These are phyloP conservation scores for Meteorus colon DNA, from an alignment of 2,888 invertebrate genomes.

Conservation along the genomic window DNA sequence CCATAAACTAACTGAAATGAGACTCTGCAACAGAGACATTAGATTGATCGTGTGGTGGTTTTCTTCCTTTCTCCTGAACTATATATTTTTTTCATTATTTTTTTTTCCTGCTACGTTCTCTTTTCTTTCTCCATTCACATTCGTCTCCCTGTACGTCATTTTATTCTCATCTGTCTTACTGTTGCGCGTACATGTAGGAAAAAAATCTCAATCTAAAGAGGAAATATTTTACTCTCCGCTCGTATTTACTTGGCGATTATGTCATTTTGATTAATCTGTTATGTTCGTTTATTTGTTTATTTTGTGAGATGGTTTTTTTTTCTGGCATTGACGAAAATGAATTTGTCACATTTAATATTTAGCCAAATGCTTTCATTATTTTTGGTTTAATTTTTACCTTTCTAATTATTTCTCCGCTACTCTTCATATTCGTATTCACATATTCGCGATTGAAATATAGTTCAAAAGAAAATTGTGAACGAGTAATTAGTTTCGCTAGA, in stretches of 20 bases:
- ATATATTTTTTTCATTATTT: neutral
- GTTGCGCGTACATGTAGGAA: neutral
- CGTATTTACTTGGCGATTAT: neutral
- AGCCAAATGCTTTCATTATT: no score
- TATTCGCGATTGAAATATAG: neutral
- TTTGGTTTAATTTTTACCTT: no score
- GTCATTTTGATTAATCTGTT: neutral
- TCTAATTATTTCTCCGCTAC: no score
- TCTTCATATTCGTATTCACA: no score
- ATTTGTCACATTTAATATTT: no score
- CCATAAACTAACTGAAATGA: neutral
- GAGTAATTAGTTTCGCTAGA: neutral
- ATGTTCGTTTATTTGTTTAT: neutral
- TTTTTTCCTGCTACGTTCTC: neutral
- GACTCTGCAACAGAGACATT: neutral
- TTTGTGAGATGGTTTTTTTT: no score
- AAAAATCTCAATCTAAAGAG: neutral
- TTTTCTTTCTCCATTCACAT: neutral
- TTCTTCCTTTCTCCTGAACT: neutral
- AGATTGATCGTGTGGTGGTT: constrained; percentile 5
- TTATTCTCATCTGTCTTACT: neutral
- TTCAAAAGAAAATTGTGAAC: neutral
- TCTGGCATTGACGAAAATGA: no score
- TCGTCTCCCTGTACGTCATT: neutral
- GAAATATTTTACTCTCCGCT: neutral